Evolutionary conservation across 2,888 invertebrate genomes (phyloP).

Genomic region (Tanytarsus gracilentus): DNA sequence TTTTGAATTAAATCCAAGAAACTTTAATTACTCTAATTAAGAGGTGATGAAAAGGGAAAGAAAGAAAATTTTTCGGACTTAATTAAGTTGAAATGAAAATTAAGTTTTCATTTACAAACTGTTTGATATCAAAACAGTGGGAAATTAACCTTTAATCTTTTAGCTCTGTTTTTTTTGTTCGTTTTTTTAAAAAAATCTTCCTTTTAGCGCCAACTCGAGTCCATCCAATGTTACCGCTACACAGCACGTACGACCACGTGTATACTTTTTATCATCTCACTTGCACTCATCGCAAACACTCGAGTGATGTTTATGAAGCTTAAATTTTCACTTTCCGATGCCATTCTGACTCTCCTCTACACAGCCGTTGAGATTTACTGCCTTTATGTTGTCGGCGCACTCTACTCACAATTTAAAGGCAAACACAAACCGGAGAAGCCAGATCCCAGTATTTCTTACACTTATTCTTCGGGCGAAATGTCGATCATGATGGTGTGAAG

Average conservation of each 20-base stretch:
- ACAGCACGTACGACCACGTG: background rate
- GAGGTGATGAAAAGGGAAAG: no score
- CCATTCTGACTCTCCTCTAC: background rate
- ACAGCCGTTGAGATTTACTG: constrained; percentile 1
- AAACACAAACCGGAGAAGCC: background rate
- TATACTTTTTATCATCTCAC: background rate
- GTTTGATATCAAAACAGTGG: no score
- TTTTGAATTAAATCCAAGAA: no score
- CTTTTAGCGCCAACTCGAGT: background rate
- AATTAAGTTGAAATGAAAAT: no score
- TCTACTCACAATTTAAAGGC: background rate
- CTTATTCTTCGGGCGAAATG: no score
- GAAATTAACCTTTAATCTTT: background rate
- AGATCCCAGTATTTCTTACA: background rate
- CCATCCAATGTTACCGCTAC: background rate
- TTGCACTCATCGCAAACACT: background rate
- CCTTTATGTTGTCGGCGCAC: background rate
- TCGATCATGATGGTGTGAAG: no score
- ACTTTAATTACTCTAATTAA: no score
- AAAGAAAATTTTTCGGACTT: no score
- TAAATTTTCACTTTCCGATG: background rate
- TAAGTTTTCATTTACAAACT: no score
- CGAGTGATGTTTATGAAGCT: background rate
- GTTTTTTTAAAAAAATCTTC: background rate
- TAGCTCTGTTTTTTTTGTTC: background rate